Conservation (phyloP, 2,888 invertebrate genomes). For the Ichneumoninae sp. region DNA sequence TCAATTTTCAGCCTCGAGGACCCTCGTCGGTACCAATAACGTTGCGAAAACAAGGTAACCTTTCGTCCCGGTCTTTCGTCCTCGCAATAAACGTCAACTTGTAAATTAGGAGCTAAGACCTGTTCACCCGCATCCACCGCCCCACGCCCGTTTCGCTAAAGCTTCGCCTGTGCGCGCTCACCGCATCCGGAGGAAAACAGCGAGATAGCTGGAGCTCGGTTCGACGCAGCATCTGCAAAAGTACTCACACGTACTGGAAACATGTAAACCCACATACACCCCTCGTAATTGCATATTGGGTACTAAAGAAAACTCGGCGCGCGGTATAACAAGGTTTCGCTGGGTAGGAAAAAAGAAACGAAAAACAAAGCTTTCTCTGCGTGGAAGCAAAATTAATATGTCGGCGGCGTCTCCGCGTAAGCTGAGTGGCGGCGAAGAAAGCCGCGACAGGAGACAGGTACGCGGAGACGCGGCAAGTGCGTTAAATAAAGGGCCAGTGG, state of each 20-base stretch:
- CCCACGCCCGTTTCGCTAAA: not conserved
- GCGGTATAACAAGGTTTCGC: slow-evolving; percentile 22
- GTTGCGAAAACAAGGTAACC: slow-evolving; percentile 1
- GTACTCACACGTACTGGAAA: slow-evolving; percentile 6
- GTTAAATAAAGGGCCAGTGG: slow-evolving; percentile 27
- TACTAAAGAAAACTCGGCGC: slow-evolving; percentile 64
- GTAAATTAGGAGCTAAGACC: slow-evolving; percentile 56
- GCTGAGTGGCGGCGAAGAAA: slow-evolving; percentile 25
- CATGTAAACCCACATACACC: slow-evolving; percentile 31
- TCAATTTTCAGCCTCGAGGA: slow-evolving; percentile 32
- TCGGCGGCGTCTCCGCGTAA: slow-evolving; percentile 30
- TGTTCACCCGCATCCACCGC: not conserved
- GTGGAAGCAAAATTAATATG: slow-evolving; percentile 32
- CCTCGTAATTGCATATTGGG: slow-evolving; percentile 65
- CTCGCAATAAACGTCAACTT: slow-evolving; percentile 60
- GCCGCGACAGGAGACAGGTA: not conserved
- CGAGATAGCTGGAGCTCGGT: not conserved
- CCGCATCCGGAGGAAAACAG: not conserved
- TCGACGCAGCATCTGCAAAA: not conserved
- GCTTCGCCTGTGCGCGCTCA: not conserved
- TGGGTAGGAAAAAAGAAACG: slow-evolving; percentile 23
- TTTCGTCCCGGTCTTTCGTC: slow-evolving; percentile 39
- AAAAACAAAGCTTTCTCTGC: not conserved
- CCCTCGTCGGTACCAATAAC: slow-evolving; percentile 11
- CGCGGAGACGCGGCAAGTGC: not conserved